phyloP scores from a whole-genome alignment of 2,888 invertebrate species.

The Lepidochrysops patricia region DNA sequence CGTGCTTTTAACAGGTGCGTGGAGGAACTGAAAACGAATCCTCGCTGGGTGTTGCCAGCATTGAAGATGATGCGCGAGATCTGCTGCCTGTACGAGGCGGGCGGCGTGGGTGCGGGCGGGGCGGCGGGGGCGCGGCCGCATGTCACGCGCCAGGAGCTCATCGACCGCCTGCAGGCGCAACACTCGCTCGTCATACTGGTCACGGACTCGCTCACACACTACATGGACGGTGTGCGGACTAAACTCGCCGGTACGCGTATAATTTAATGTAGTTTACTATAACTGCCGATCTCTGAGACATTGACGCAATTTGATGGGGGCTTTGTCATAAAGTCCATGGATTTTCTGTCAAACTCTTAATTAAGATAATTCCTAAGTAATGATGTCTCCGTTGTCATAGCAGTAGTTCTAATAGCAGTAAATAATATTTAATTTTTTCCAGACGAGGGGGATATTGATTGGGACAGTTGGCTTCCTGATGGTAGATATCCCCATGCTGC shows the following conservation, averaged over 20 bases:
- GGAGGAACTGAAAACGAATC: conserved; percentile 91
- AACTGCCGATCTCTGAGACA: too few relatives aligned
- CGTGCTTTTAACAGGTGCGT: conserved; percentile 77
- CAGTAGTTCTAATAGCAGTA: too few relatives aligned
- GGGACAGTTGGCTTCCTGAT: conserved; percentile 85
- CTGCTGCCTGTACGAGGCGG: conserved; percentile 93
- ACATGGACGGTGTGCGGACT: conserved; percentile 89
- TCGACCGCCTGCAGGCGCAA: conserved; percentile 91
- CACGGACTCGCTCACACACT: conserved; percentile 91
- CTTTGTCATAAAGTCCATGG: too few relatives aligned
- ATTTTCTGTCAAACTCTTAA: too few relatives aligned
- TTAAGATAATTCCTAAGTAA: too few relatives aligned
- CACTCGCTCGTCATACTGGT: conserved; percentile 95
- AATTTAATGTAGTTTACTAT: not conserved
- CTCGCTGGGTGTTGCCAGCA: conserved; percentile 95
- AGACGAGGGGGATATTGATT: conserved; percentile 85
- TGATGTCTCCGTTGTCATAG: too few relatives aligned
- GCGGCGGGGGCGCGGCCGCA: conserved; percentile 52
- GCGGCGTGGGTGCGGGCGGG: conserved; percentile 54
- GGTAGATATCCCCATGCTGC: conserved; percentile 92
- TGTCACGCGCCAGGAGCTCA: conserved; percentile 81
- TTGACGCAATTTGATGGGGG: too few relatives aligned
- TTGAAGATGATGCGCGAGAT: conserved; percentile 96
- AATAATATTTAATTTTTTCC: conserved; percentile 25
- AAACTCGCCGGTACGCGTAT: conserved; percentile 44